Evolutionary conservation across 2,888 invertebrate species (phyloP), one percentile per base, ranked within the genome.

Genomic region (Cerastis rubricosa): DNA sequence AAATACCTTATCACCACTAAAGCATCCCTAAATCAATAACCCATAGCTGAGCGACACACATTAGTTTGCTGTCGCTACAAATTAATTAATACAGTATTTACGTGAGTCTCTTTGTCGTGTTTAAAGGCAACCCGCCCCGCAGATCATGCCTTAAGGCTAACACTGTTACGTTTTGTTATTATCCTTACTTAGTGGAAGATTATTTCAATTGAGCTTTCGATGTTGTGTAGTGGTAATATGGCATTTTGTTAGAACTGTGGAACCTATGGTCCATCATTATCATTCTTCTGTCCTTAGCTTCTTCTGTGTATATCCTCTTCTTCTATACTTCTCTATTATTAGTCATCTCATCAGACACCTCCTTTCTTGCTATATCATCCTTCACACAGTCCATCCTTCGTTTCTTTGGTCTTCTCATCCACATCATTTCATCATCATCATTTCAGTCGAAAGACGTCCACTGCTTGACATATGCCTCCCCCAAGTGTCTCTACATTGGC

Each of bases 51-150:
- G 66, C 65, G 81, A 71, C 68, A 64, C 78, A 82, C 70, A 84
- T 86, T 85, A 81, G 78, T 87, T 77, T 87, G 84, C 92, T 90
- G 87, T 91, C 94, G 14, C 90, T 95, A 95, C 94, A 91, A 88
- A 93, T 94, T 95, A 95, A 95, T 95, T 95, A 94, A 94, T 94
- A 94, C 95, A 94, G 93, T 91, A 94, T 93, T 94, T 92, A 93
- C 94, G 94, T 93, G 94, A 93, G 92, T 89, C 83, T 83, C 90
- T 91, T 88, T 91, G 94, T 94, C 94, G 94, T 94, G 94, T 92
- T 82, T 89, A 90, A 85, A 86, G 83, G 87, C 88, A 89, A 89
- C 91, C 91, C 90, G 91, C 90, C 89, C 89, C 87, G 82, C 83
- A 78, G 84, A 85, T 86, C 81, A 84, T 78, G 84, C 89, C 91